These are phyloP conservation scores for Nyctalus aviator DNA, from an alignment of 2,797 vertebrate species.

Conservation along the genomic window DNA sequence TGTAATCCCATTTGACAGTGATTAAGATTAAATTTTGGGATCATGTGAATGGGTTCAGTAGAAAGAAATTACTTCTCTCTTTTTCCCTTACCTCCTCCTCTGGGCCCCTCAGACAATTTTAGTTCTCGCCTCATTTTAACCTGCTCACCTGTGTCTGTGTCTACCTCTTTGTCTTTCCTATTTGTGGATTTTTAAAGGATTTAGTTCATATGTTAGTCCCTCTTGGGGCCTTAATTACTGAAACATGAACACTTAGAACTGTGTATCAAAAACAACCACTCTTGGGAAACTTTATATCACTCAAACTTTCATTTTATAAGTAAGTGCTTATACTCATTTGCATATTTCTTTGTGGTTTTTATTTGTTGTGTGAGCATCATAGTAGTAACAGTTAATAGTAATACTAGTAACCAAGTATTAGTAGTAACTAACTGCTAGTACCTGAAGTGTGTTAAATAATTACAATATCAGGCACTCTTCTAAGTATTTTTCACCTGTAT, in stretches of 20 bases:
- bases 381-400: not conserved
- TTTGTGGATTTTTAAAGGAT: not conserved
- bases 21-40: not conserved
- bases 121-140: not conserved
- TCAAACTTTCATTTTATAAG: not conserved
- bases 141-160: not conserved
- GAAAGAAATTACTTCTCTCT: not conserved
- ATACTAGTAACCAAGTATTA: not conserved
- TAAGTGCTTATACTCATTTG: not conserved
- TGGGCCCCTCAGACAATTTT: rapidly evolving
- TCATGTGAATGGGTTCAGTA: not conserved
- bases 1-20: not conserved
- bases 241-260: not conserved
- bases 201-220: not conserved
- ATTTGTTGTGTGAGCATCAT: not conserved
- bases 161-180: not conserved
- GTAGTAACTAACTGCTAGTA: not conserved
- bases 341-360: not conserved
- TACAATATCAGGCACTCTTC: not conserved
- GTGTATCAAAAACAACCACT: not conserved
- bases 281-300: not conserved
- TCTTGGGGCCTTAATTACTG: not conserved
- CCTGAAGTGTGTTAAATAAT: not conserved
- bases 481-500: not conserved
- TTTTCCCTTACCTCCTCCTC: not conserved